Base-by-base conservation (phyloP, 2,113 vertebrate genomes). In the Euleptes europaea region DNA sequence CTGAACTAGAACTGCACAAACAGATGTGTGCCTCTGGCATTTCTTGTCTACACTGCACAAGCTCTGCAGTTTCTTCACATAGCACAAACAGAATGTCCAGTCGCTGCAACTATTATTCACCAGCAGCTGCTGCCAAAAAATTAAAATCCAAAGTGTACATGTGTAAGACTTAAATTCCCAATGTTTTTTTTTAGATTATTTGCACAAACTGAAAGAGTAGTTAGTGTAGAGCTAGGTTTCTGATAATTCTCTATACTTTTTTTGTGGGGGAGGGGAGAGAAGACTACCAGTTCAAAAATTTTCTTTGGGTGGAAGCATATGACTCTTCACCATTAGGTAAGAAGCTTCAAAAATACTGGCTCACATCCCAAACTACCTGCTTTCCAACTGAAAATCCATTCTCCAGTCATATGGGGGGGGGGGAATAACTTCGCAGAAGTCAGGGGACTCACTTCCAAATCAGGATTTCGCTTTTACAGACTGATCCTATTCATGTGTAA, bases 1-100 rank as follows among this genome's bases (percentile, higher is more conserved):
- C 94, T 92, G 94, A 95, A 93, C 67, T 85, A 90, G 94, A 95
- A 90, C 94, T 89, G 89, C 91, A 84, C 83, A 83, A 85, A 88
- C 94, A 96, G 93, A 92, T 91, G 92, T 91, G 90, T 89, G 93
- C 93, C 92, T 40, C 47, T 85, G 91, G 91, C 69, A 40, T 23
- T 88, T 65, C 75, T 74, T 4, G 23, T 8, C 83, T 78, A 2
- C 2, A 67, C 85, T 3, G 88, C 70, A 33, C 71, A 1, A 79
- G 35, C 88, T 72, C 82, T 65, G 63, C 51, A 0, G 0, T 14
- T 77, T 89, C 91, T 84, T 83, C 33, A 4, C 84, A 87, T 42
- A 80, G 23, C 35, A 73, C 83, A 84, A 66, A 40, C 10, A 23
- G 44, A 35, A 14, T 0, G 72, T 60, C 92, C 70, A 0, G 5